Conservation (phyloP, 1,140 invertebrate species). For the Heliothis subflexa region DNA sequence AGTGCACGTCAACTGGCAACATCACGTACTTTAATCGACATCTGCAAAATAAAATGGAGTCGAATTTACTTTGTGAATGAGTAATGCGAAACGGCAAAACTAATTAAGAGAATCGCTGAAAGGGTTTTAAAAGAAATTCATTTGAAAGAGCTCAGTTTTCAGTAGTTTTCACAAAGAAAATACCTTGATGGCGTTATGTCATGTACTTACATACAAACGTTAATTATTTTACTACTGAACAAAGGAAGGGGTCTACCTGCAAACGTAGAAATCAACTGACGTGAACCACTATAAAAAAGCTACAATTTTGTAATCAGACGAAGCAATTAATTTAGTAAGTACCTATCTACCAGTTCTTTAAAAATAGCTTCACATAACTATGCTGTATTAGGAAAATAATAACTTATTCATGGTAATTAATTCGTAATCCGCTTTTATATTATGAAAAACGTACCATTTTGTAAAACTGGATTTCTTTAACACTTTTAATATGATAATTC, state of each 20-base stretch:
- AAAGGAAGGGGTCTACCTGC: not conserved
- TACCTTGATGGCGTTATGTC: constrained; percentile 21
- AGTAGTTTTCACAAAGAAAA: constrained; percentile 18
- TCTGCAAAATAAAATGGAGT: constrained; percentile 17
- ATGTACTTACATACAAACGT: not conserved
- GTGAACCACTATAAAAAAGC: not conserved
- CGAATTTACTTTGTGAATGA: constrained; percentile 15
- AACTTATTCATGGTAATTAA: too few species aligned
- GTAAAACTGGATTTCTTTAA: too few species aligned
- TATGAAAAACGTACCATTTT: too few species aligned
- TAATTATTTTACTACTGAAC: constrained; percentile 28
- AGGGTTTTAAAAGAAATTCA: constrained; percentile 32
- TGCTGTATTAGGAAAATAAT: too few species aligned
- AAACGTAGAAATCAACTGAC: not conserved
- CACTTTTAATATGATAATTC: too few species aligned
- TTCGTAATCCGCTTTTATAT: too few species aligned
- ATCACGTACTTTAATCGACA: not conserved
- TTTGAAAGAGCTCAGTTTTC: constrained; percentile 10
- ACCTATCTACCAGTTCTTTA: too few species aligned
- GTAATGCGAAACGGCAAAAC: constrained; percentile 27
- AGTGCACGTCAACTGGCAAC: constrained; percentile 1
- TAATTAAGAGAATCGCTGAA: constrained; percentile 20
- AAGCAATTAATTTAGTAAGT: not conserved
- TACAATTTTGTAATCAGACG: not conserved
- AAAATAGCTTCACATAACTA: too few species aligned